Base-by-base conservation (phyloP, 2,888 invertebrate genomes). In the Thalpophila matura region DNA sequence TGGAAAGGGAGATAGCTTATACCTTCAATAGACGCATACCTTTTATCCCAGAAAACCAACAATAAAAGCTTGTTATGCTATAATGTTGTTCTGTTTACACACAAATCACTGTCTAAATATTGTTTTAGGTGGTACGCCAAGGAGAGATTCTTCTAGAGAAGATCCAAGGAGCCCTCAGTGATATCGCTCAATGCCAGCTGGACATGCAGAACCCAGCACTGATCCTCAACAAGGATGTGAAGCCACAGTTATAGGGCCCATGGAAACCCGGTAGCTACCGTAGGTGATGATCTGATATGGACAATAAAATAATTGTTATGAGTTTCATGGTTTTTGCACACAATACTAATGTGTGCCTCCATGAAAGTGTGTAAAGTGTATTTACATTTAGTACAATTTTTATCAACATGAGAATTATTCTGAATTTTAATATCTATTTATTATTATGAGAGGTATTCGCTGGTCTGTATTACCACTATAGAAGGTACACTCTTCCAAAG, bases 141-240 rank as follows among this genome's bases (percentile, higher is more conserved):
- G 99, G 99, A 0, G 99, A 99, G 91, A 95, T 96, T 18, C 91
- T 99, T 1, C 91, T 99, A 31, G 97, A 98, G 82, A 97, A 98
- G 88, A 98, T 99, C 49, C 99, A 99, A 92, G 96, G 97, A 10
- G 98, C 99, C 0, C 95, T 99, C 1, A 97, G 98, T 84, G 99
- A 99, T 85, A 99, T 99, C 58, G 98, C 98, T 0, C 98, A 98
- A 87, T 97, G 98, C 46, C 98, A 99, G 83, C 94, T 99, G 0
- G 98, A 98, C 80, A 98, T 98, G 98, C 97, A 97, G 83, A 97
- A 97, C 86, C 96, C 96, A 3, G 90, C 95, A 0, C 86, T 95
- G 1, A 95, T 95, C 12, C 81, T 94, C 4, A 94, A 95, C 57
- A 92, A 93, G 64, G 95, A 95, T 68, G 70, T 86, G 3, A 92